These are phyloP conservation scores for Ceraclea dissimilis DNA, from an alignment of 2,888 invertebrate species.

Conservation along the genomic window DNA sequence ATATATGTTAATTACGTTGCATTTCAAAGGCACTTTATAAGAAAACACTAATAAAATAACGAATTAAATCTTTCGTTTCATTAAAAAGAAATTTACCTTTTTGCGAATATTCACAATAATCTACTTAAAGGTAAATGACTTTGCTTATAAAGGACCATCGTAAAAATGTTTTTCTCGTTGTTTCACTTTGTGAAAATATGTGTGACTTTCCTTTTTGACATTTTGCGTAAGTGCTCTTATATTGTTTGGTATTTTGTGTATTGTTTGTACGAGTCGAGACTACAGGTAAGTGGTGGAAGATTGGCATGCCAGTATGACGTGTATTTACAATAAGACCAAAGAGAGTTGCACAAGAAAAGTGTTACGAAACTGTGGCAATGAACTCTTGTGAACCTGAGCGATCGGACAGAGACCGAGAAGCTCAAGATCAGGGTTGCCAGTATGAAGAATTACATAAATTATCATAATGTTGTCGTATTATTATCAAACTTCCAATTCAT, in stretches of 20 bases:
- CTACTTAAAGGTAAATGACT: too few relatives aligned
- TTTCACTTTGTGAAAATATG: too few relatives aligned
- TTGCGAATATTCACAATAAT: too few relatives aligned
- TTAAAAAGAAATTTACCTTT: too few relatives aligned
- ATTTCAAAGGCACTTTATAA: too few relatives aligned
- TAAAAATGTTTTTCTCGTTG: too few relatives aligned
- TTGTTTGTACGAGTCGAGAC: background rate
- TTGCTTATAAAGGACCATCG: too few relatives aligned
- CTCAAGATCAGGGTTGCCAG: slow-evolving; percentile 10
- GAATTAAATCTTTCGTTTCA: too few relatives aligned
- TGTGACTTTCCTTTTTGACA: too few relatives aligned
- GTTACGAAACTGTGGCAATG: slow-evolving; percentile 54
- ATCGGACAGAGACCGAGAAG: slow-evolving; percentile 10
- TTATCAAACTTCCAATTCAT: too few relatives aligned
- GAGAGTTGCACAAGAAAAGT: slow-evolving; percentile 49
- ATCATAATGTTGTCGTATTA: background rate
- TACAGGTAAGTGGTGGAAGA: slow-evolving; percentile 2
- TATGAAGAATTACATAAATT: background rate
- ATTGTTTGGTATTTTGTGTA: background rate
- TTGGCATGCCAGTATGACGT: slow-evolving; percentile 10
- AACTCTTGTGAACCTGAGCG: slow-evolving; percentile 45
- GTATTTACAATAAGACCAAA: slow-evolving; percentile 14
- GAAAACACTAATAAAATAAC: too few relatives aligned
- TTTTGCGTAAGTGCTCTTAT: background rate
- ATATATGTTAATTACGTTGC: too few relatives aligned